These are phyloP conservation scores for Mycteria americana DNA, from an alignment of 2,797 vertebrate genomes.

Conservation along the genomic window DNA sequence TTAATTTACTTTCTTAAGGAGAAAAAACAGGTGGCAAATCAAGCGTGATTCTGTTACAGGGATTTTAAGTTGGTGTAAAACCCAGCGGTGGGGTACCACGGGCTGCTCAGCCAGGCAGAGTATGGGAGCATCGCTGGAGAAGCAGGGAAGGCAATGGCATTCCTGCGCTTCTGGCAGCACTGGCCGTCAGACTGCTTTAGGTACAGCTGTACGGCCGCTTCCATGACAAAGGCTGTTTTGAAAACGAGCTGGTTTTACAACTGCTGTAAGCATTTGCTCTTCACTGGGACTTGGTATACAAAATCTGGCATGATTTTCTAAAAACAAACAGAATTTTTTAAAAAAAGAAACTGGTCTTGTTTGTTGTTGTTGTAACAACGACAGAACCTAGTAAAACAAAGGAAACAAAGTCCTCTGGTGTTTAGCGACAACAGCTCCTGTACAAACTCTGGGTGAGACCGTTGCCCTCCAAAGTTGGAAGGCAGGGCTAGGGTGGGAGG, in stretches of 20 bases:
- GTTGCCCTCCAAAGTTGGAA: not conserved
- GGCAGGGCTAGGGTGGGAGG: not conserved
- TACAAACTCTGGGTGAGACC: not conserved
- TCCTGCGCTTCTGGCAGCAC: not conserved
- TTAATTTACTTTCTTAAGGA: not conserved
- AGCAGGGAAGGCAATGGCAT: not conserved
- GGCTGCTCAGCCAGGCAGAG: not conserved
- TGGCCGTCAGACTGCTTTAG: not conserved
- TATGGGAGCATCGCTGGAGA: not conserved
- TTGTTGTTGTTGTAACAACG: not conserved
- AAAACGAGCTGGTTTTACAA: not conserved
- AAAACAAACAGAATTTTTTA: not conserved
- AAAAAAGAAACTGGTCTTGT: not conserved
- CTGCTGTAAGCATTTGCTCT: not conserved
- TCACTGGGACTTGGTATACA: not conserved
- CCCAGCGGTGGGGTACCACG: rapidly evolving
- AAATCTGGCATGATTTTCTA: not conserved
- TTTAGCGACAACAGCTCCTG: not conserved
- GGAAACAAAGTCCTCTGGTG: not conserved
- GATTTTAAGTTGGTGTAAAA: not conserved
- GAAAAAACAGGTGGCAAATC: not conserved
- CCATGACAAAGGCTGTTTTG: not conserved
- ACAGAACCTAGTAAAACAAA: not conserved
- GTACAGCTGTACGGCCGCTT: not conserved
- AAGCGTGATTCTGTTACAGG: not conserved